Base-by-base conservation (phyloP, 92 coral and sea anemone species). In the Phenganax stokvisi region DNA sequence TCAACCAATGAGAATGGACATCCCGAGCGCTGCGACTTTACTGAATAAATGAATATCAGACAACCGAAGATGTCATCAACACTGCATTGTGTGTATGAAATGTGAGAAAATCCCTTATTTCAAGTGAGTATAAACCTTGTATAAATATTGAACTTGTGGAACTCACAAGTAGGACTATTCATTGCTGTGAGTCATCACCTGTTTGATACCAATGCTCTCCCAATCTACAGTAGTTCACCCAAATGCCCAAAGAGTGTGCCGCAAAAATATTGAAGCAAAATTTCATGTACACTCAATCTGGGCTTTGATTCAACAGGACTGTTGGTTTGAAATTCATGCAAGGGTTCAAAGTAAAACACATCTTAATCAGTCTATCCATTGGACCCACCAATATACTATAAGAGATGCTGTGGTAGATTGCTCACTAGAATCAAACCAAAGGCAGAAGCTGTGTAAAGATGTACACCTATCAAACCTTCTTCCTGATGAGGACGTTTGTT, bases 361-460 rank as follows among this genome's bases (percentile, higher is more conserved):
- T 44, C 28, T 47, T 6, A 85, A 85, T 81, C 80, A 80, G 75
- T 85, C 88, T 56, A 85, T 85, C 63, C 88, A 85, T 56, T 85
- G 88, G 88, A 85, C 82, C 17, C 88, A 85, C 56, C 88, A 85
- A 63, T 85, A 80, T 61, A 81, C 85, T 0, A 74, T 80, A 6
- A 72, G 30, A 72, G 85, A 84, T 25, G 64, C 84, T 31, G 87
- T 69, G 56, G 76, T 81, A 13, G 67, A 71, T 54, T 28, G 65
- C 17, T 20, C 9, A 62, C 44, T 69, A 65, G 55, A 79, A 54
- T 52, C 79, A 16, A 47, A 51, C 69, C 64, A 58, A 15, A 74
- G 53, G 16, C 84, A 85, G 76, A 85, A 85, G 84, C 69, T n/a
- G 28, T 84, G 56, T 59, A 20, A 52, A 12, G 77, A 78, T 65